These are phyloP conservation scores for Silurus glanis DNA, from an alignment of 2,113 vertebrate species.

Conservation along the genomic window DNA sequence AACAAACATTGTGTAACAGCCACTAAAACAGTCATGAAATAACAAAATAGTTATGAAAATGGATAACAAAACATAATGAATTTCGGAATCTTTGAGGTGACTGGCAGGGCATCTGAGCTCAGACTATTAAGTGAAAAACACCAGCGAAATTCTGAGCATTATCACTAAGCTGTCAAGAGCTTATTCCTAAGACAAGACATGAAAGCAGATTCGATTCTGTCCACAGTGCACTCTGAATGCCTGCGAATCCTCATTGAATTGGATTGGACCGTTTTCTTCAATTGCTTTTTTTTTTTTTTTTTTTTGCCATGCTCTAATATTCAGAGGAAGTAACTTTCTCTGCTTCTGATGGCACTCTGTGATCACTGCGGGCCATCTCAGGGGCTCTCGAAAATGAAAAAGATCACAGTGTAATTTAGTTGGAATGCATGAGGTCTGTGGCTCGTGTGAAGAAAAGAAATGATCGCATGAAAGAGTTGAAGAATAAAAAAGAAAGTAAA, in stretches of 20 bases:
- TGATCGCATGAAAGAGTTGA: not conserved
- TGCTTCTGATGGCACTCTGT: slow-evolving; percentile 56
- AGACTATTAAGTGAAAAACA: not conserved
- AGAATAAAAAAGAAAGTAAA: slow-evolving; percentile 23
- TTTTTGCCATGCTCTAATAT: slow-evolving; percentile 46
- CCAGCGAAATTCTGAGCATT: slow-evolving; percentile 10
- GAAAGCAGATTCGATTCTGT: slow-evolving; percentile 37
- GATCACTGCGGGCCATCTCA: slow-evolving; percentile 59
- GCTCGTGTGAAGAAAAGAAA: slow-evolving; percentile 27
- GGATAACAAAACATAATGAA: slow-evolving; percentile 23
- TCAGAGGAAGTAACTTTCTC: slow-evolving; percentile 51
- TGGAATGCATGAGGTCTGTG: slow-evolving; percentile 51
- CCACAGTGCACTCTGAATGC: not conserved
- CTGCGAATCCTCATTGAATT: slow-evolving; percentile 33
- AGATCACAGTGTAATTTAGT: slow-evolving; percentile 58
- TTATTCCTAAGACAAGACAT: slow-evolving; percentile 22
- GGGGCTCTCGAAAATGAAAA: slow-evolving; percentile 56
- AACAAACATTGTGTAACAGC: not conserved
- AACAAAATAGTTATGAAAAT: not conserved
- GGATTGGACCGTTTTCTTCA: slow-evolving; percentile 34
- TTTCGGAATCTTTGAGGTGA: not conserved
- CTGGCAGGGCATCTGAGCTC: not conserved
- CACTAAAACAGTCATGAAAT: not conserved
- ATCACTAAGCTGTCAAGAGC: slow-evolving; percentile 12
- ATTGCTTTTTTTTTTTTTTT: slow-evolving; percentile 27